A percentile compares a stretch with the other conserved stretches of the same genome.
Evolutionary conservation across 2,888 invertebrate genomes (phyloP).

Genomic region (Orchestes rusci): DNA sequence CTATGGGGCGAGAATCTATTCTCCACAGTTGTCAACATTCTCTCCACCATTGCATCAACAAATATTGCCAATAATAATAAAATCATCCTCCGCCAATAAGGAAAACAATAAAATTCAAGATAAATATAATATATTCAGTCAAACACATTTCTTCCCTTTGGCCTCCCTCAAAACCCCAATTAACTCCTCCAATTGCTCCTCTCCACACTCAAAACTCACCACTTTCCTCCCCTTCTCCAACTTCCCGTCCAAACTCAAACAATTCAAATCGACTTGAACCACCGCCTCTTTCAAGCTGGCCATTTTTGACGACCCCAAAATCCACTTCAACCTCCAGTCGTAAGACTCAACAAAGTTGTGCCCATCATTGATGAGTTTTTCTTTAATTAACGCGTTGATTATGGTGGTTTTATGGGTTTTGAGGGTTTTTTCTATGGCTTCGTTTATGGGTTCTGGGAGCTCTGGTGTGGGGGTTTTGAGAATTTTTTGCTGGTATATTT

Average conservation of each 20-base stretch:
- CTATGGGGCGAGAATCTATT: too few species aligned
- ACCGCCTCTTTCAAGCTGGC: constrained; percentile 45
- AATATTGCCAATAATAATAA: too few species aligned
- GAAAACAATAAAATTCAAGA: too few species aligned
- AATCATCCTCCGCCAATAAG: too few species aligned
- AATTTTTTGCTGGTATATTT: too few species aligned
- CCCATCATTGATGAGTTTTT: constrained; percentile 36
- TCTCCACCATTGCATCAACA: too few species aligned
- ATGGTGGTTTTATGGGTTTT: constrained; percentile 10
- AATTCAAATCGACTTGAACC: constrained; percentile 45
- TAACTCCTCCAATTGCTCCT: constrained; percentile 36
- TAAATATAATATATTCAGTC: too few species aligned
- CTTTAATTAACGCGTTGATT: constrained; percentile 29
- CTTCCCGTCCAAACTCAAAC: constrained; percentile 27
- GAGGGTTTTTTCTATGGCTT: constrained; percentile 24
- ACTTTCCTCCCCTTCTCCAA: constrained; percentile 22
- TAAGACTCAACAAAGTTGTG: constrained; percentile 43
- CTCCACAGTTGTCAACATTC: too few species aligned
- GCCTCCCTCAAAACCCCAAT: constrained; percentile 32
- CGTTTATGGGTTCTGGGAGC: constrained; percentile 29
- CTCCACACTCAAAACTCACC: constrained; percentile 40
- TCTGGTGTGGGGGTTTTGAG: too few species aligned
- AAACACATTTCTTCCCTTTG: too few species aligned
- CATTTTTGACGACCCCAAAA: constrained; percentile 48
- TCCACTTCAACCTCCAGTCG: constrained; percentile 50